Evolutionary conservation across 2,797 vertebrate genomes (phyloP).

Genomic region (Microchirus variegatus): DNA sequence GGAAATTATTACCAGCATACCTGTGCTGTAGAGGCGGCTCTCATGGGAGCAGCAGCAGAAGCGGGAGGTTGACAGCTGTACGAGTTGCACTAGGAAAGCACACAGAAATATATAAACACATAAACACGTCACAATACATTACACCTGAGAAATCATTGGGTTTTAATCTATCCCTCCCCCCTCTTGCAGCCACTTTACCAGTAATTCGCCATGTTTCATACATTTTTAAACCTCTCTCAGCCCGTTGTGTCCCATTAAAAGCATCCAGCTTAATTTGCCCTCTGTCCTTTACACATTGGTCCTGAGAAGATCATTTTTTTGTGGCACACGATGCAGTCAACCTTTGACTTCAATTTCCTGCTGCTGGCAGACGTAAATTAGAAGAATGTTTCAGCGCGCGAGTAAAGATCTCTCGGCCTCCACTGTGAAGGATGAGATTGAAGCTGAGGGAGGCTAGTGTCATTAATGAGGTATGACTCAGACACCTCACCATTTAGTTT

Average conservation of each 20-base stretch:
- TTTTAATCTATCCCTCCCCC: slow-evolving; percentile 27
- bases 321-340: slow-evolving; percentile 71
- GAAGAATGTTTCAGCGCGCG: slow-evolving; percentile 70
- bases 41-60: not conserved
- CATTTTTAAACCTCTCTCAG: slow-evolving; percentile 41
- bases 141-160: slow-evolving; percentile 25
- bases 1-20: not conserved
- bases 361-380: slow-evolving; percentile 71
- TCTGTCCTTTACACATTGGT: slow-evolving; percentile 60
- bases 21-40: not conserved
- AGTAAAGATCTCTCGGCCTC: slow-evolving; percentile 47
- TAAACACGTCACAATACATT: slow-evolving; percentile 10
- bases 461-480: slow-evolving; percentile 50
- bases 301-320: slow-evolving; percentile 64
- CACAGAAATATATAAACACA: slow-evolving; percentile 20
- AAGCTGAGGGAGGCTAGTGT: slow-evolving; percentile 42
- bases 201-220: slow-evolving; percentile 47
- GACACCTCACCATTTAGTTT: slow-evolving; percentile 46
- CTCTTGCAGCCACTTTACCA: slow-evolving; percentile 21
- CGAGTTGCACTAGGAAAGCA: slow-evolving; percentile 4
- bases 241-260: slow-evolving; percentile 58
- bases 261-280: slow-evolving; percentile 72
- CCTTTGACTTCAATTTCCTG: slow-evolving; percentile 82
- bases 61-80: slow-evolving; percentile 16
- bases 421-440: slow-evolving; percentile 43